phyloP scores from a whole-genome alignment of 2,797 vertebrate genomes.

The Lacerta agilis region DNA sequence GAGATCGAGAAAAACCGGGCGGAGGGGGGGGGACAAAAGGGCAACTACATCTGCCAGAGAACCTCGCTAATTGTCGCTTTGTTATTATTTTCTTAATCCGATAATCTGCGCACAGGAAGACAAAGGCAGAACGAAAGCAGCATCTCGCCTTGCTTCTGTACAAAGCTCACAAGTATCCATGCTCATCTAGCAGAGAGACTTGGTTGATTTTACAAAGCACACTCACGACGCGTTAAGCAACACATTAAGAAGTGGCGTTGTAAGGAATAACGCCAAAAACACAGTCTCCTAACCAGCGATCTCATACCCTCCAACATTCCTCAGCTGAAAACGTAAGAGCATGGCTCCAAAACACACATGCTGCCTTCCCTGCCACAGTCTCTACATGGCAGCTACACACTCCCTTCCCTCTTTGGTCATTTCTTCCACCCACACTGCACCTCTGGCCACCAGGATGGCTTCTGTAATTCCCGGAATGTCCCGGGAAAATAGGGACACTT shows the following conservation, averaged over 20 bases:
- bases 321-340: no score
- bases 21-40: conserved; percentile 35
- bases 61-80: conserved; percentile 65
- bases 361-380: no score
- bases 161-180: conserved; percentile 13
- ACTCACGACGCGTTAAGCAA: not conserved
- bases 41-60: conserved; percentile 47
- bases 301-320: no score
- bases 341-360: no score
- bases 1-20: not conserved
- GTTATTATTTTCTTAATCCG: conserved; percentile 62
- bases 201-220: conserved; percentile 31
- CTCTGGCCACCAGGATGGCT: no score
- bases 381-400: no score
- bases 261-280: conserved; percentile 32
- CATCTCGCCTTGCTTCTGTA: conserved; percentile 45
- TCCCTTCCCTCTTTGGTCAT: no score
- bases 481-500: no score
- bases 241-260: fast-evolving
- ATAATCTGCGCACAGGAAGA: conserved; percentile 48
- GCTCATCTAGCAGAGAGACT: conserved; percentile 24
- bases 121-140: conserved; percentile 22
- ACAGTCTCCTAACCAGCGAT: not conserved
- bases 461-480: no score
- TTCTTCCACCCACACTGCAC: no score